Evolutionary conservation across 1,140 invertebrate species (phyloP).

Genomic region (Heterodera schachtii): DNA sequence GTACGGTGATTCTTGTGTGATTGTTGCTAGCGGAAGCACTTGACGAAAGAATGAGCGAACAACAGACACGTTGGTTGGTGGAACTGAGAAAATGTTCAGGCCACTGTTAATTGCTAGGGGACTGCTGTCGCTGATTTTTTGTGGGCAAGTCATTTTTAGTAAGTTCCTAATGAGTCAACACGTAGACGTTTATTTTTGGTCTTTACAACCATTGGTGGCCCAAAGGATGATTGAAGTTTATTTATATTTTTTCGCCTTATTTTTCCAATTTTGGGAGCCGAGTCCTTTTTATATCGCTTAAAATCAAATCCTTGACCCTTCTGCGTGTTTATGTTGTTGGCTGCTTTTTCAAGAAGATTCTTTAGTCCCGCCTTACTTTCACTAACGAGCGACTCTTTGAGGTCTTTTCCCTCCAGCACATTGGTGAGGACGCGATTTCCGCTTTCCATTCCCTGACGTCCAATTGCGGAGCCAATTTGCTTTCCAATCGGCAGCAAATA

Average conservation of each 20-base stretch:
- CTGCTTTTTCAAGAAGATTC: background rate
- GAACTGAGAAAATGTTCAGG: conserved; percentile 28
- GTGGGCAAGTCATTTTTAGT: conserved; percentile 24
- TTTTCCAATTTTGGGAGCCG: background rate
- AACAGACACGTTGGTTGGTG: conserved; percentile 30
- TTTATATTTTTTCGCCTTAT: conserved; percentile 3
- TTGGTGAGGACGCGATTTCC: conserved; percentile 3
- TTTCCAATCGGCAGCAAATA: background rate
- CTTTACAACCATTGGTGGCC: too few species aligned
- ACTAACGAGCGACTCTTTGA: background rate
- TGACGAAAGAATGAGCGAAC: too few species aligned
- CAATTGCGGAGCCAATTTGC: conserved; percentile 15
- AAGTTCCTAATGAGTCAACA: conserved; percentile 17
- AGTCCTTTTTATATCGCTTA: conserved; percentile 7
- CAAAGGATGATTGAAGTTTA: background rate
- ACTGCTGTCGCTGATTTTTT: conserved; percentile 26
- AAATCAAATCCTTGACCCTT: conserved; percentile 16
- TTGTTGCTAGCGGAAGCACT: too few species aligned
- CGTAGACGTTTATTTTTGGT: background rate
- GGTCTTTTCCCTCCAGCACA: background rate
- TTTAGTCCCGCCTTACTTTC: conserved; percentile 7
- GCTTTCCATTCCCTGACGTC: background rate
- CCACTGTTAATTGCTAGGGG: conserved; percentile 3
- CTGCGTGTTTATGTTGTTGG: background rate
- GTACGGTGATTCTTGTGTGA: too few species aligned